A percentile compares a stretch with the other conserved stretches of the same genome.
Evolutionary conservation across 2,797 vertebrate species (phyloP).

Genomic region (Vespertilio murinus): DNA sequence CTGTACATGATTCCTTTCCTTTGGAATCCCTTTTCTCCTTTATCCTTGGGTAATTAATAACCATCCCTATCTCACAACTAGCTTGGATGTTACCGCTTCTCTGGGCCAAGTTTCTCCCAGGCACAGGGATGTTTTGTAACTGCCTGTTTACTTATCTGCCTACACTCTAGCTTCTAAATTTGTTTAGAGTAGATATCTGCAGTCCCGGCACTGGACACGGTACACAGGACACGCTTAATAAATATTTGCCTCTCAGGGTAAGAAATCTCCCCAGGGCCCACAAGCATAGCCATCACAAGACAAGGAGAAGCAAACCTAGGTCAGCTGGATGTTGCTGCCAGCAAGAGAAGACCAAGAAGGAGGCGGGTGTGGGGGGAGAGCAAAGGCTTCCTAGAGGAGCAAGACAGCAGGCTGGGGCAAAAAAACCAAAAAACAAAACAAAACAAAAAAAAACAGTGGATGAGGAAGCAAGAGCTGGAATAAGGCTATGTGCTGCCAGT

Average conservation of each 20-base stretch:
- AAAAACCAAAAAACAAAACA: too few relatives aligned
- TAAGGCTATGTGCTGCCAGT: not conserved
- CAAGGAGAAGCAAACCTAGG: not conserved
- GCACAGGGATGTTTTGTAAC: not conserved
- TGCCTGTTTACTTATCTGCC: not conserved
- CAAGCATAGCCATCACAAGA: not conserved
- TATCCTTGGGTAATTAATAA: not conserved
- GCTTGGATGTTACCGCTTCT: not conserved
- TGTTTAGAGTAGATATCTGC: not conserved
- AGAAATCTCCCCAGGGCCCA: not conserved
- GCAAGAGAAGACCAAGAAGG: not conserved
- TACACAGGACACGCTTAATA: not conserved
- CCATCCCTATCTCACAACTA: not conserved
- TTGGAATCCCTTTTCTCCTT: not conserved
- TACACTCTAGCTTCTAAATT: not conserved
- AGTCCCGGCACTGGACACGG: not conserved
- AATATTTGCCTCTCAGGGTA: not conserved
- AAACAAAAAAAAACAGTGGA: not conserved
- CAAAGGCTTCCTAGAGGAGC: not conserved
- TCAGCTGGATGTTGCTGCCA: not conserved
- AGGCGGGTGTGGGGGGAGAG: not conserved
- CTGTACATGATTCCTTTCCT: not conserved
- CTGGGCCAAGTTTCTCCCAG: not conserved
- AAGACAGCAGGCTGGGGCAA: not conserved
- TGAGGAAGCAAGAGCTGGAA: too few relatives aligned